Base-by-base conservation (phyloP, 2,113 vertebrate species). In the Aspidoscelis tigris region DNA sequence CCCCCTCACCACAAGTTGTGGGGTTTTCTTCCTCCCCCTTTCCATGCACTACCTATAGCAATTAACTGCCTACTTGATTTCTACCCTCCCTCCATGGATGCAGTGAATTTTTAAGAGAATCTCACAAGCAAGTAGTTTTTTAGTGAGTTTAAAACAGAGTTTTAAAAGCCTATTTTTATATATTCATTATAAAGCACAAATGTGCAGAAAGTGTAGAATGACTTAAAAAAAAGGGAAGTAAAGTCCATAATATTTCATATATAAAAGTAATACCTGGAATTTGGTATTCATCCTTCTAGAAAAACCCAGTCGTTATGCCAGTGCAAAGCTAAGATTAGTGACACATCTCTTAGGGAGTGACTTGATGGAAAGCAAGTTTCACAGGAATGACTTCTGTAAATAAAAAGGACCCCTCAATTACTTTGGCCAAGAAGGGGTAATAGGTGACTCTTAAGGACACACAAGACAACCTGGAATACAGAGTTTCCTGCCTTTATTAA, bases 41-140 rank as follows among this genome's bases (percentile, higher is more conserved):
- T 95, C 95, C 92, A 93, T 91, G 94, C 95, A 93, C 96, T 96
- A 96, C 96, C 96, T 96, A 94, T 93, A 93, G 94, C 92, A 91
- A 92, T 95, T 93, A 96, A 96, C 96, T 96, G 96, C 95, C 96
- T 96, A 86, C 94, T 96, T 95, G 89, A 85, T 96, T 96, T 84
- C 93, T 95, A 91, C 93, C 95, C 95, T 90, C 93, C 95, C 90
- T 95, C 94, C 88, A 95, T 95, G 96, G 95, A 95, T 96, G 96
- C 96, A 95, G 95, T 96, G 96, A 95, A 95, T 96, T 96, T 96
- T 93, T 96, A 96, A 96, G 96, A 96, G 96, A 96, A 96, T 96
- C 96, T 96, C 96, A 96, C 96, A 96, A 96, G 93, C 96, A 93
- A 95, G 96, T 96, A 96, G 96, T 96, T 96, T 96, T 96, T 95